A percentile compares a stretch with the other conserved stretches of the same genome.
Evolutionary conservation across 2,888 invertebrate genomes (phyloP).

Genomic region (Gordius sp.): DNA sequence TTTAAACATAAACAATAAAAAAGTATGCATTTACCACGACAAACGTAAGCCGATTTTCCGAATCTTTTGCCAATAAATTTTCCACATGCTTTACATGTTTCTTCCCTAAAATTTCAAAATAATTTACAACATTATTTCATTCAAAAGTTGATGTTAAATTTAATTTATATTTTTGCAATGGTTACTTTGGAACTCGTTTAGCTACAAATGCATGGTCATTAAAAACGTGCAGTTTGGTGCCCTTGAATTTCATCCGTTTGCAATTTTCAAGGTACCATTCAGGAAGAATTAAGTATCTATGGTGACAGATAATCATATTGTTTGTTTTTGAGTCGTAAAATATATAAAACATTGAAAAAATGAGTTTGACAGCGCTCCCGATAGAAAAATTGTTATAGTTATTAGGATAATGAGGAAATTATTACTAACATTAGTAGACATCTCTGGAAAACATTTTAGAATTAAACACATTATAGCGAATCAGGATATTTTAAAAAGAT

Average conservation of each 20-base stretch:
- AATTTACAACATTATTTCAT: too few species aligned
- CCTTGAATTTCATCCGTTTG: slow-evolving; percentile 2
- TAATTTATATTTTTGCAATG: background rate
- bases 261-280: background rate
- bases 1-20: background rate
- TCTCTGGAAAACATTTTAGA: too few species aligned
- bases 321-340: too few species aligned
- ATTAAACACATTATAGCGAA: too few species aligned
- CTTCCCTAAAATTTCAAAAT: slow-evolving; percentile 3
- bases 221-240: slow-evolving; percentile 7
- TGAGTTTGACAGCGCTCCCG: too few species aligned
- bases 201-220: slow-evolving; percentile 13
- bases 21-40: slow-evolving; percentile 4
- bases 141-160: background rate
- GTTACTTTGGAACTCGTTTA: background rate
- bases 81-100: background rate
- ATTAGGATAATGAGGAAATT: too few species aligned
- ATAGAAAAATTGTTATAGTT: too few species aligned
- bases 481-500: too few species aligned
- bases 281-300: background rate
- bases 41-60: slow-evolving; percentile 5
- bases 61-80: background rate
- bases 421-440: too few species aligned
- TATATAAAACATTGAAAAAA: too few species aligned
- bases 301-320: too few species aligned